Conservation (phyloP, 2,797 vertebrate species). For the Danio aesculapii region DNA sequence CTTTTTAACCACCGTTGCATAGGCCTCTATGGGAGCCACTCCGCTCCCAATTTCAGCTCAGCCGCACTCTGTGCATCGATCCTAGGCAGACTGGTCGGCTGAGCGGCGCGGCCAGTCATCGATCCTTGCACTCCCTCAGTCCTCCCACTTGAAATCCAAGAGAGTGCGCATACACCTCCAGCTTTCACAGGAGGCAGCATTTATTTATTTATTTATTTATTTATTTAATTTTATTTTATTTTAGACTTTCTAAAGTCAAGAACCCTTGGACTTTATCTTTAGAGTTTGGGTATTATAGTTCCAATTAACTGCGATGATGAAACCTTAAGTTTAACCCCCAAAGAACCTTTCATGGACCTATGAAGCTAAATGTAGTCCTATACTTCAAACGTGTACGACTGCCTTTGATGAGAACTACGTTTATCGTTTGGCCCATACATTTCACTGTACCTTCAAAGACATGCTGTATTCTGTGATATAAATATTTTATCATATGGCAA, state of each 20-base stretch:
- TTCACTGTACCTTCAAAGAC: slow-evolving; percentile 38
- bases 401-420: slow-evolving; percentile 31
- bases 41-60: slow-evolving; percentile 63
- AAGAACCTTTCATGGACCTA: slow-evolving; percentile 12
- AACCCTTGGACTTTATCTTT: slow-evolving; percentile 8
- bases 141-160: slow-evolving; percentile 57
- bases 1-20: slow-evolving; percentile 42
- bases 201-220: no score
- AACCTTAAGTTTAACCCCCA: slow-evolving; percentile 1
- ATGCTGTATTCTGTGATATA: slow-evolving; percentile 14
- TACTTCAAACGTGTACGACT: slow-evolving; percentile 32
- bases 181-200: slow-evolving; percentile 37
- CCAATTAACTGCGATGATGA: slow-evolving; percentile 24
- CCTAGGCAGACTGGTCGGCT: slow-evolving; percentile 62
- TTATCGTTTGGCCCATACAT: slow-evolving; percentile 17
- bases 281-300: slow-evolving; percentile 3
- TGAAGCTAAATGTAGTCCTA: slow-evolving; percentile 10
- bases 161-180: slow-evolving; percentile 28
- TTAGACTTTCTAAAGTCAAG: slow-evolving; percentile 14
- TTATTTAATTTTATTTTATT: slow-evolving; percentile 25
- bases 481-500: slow-evolving; percentile 40
- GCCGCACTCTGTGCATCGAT: slow-evolving; percentile 59
- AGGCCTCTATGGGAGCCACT: slow-evolving; percentile 58
- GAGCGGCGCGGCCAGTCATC: slow-evolving; percentile 62
- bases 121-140: slow-evolving; percentile 56